Conservation (phyloP, 2,797 vertebrate species). For the Picus viridis region DNA sequence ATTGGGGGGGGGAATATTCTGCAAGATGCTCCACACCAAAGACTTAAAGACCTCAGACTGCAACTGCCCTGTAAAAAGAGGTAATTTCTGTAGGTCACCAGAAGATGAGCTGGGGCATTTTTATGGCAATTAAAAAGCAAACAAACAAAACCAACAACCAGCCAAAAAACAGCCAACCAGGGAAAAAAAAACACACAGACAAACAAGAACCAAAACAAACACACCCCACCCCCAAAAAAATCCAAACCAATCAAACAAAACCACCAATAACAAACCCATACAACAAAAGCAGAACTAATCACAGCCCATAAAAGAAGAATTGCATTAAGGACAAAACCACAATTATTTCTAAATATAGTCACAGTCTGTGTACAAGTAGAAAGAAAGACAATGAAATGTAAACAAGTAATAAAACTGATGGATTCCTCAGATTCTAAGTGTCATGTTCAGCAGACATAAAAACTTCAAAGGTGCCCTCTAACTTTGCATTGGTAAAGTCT, state of each 20-base stretch:
- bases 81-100: neutral
- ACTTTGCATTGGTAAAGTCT: neutral
- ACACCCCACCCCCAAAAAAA: neutral
- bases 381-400: neutral
- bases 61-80: neutral
- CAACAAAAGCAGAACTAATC: neutral
- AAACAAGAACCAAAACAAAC: no score
- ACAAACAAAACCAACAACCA: neutral
- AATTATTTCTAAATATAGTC: no score
- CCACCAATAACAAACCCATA: neutral
- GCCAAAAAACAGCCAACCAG: no score
- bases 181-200: no score
- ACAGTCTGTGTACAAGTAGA: neutral
- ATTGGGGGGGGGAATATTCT: neutral
- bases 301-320: neutral
- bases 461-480: neutral
- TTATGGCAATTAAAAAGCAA: neutral
- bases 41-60: neutral
- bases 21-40: neutral
- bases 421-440: neutral
- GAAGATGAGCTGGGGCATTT: neutral
- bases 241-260: neutral
- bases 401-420: neutral
- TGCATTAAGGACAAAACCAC: neutral
- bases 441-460: neutral